Base-by-base conservation (phyloP, 2,888 invertebrate genomes). In the Erebia palarica region DNA sequence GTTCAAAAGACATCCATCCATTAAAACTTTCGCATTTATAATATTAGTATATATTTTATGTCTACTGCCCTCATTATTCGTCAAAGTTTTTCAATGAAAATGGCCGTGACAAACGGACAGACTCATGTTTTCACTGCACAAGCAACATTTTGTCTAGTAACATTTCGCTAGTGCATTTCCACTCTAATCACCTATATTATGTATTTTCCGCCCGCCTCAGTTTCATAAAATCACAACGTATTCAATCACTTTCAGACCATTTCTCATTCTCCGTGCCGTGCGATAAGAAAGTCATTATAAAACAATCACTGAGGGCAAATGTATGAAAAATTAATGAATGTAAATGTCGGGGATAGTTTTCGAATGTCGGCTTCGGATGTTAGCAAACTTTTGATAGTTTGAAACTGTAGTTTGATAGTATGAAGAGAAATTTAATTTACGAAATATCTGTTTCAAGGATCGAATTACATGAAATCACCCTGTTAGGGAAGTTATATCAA, bases 231-330 rank as follows among this genome's bases (percentile, higher is more conserved):
- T 36, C 55, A 57, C 47, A 16, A n/a, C 58, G 60, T 51, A 65
- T 68, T 73, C 73, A 73, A 70, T 70, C 70, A 69, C 57, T 73
- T 66, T 61, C 57, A 66, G 55, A 44, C 65, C 71, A 65, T 70
- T 70, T 68, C 60, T 65, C 58, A 49, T 67, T 67, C 49, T 57
- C 44, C 60, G 42, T 42, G 13, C 18, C n/a, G 3, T n/a, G 55
- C 68, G 73, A 68, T 73, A 68, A 70, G 65, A 73, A 68, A 70
- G 65, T 61, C 73, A 68, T 73, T 73, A 70, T 70, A 70, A 65
- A 73, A 73, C 70, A 73, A 73, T 73, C 73, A 65, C 27, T n/a
- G 11, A 7, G 21, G 60, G 16, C 27, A 55, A 51, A 13, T 42
- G 42, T 16, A 61, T 61, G 61, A 44, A 61, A 61, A 61, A 61